These are phyloP conservation scores for Sciaenops ocellatus DNA, from an alignment of 2,797 vertebrate genomes.

Conservation along the genomic window DNA sequence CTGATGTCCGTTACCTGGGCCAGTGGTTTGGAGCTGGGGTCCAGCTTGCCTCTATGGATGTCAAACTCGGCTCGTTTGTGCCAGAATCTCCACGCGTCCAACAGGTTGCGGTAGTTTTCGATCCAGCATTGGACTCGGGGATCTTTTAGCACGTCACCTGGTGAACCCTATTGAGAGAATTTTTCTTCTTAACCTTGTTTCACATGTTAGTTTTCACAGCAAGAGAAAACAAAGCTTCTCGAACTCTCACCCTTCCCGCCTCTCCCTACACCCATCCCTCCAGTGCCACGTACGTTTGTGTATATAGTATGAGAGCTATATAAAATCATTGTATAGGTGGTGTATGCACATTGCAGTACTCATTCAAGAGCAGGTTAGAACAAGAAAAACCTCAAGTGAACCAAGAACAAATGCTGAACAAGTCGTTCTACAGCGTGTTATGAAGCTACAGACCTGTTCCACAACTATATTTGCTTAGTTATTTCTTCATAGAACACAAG, in stretches of 20 bases:
- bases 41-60: constrained; percentile 97
- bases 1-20: constrained; percentile 88
- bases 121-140: constrained; percentile 98
- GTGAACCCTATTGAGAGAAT: constrained; percentile 87
- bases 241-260: background rate
- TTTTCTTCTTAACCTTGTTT: background rate
- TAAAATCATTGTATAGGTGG: background rate
- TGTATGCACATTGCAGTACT: background rate
- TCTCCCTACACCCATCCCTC: constrained; percentile 6
- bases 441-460: constrained; percentile 29
- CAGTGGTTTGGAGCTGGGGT: constrained; percentile 97
- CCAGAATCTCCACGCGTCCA: constrained; percentile 99
- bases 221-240: background rate
- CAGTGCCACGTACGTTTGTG: background rate
- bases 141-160: constrained; percentile 95
- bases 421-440: background rate
- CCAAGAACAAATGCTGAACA: background rate
- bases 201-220: background rate
- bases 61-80: constrained; percentile 99
- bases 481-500: constrained; percentile 18
- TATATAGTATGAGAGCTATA: background rate
- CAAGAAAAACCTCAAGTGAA: constrained; percentile 8
- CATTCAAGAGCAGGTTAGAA: constrained; percentile 22
- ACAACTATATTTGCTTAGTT: constrained; percentile 20
- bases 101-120: constrained; percentile 97